These are phyloP conservation scores for Prionailurus bengalensis DNA, from an alignment of 2,113 vertebrate species.

Conservation along the genomic window DNA sequence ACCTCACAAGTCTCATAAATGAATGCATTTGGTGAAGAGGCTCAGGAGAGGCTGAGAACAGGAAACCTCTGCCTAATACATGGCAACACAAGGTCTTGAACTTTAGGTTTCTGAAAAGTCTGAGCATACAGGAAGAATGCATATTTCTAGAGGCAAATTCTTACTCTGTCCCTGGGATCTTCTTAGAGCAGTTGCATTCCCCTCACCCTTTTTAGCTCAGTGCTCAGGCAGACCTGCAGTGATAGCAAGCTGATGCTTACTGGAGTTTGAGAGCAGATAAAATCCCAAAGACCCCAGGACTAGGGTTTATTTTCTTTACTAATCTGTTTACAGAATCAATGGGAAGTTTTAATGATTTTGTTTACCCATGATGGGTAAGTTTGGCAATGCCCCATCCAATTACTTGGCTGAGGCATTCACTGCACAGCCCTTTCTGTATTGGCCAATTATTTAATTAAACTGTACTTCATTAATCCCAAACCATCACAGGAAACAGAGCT, in stretches of 20 bases:
- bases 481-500: slow-evolving; percentile 75
- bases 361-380: slow-evolving; percentile 85
- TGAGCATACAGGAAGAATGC: slow-evolving; percentile 36
- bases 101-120: slow-evolving; percentile 62
- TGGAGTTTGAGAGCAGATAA: slow-evolving; percentile 48
- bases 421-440: slow-evolving; percentile 83
- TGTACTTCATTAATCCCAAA: slow-evolving; percentile 88
- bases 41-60: slow-evolving; percentile 65
- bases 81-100: slow-evolving; percentile 50
- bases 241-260: slow-evolving; percentile 62
- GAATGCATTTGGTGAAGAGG: slow-evolving; percentile 69
- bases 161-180: not conserved
- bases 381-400: slow-evolving; percentile 81
- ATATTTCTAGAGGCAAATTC: not conserved
- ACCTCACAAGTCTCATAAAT: slow-evolving; percentile 80
- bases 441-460: slow-evolving; percentile 90
- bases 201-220: slow-evolving; percentile 58
- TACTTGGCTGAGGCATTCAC: slow-evolving; percentile 85
- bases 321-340: slow-evolving; percentile 81
- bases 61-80: slow-evolving; percentile 52
- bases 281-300: slow-evolving; percentile 61
- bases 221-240: slow-evolving; percentile 50
- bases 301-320: slow-evolving; percentile 70
- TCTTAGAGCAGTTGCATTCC: slow-evolving; percentile 51
- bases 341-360: slow-evolving; percentile 85